Evolutionary conservation across 1,140 invertebrate species (phyloP).

Genomic region (Aphelinus certus): DNA sequence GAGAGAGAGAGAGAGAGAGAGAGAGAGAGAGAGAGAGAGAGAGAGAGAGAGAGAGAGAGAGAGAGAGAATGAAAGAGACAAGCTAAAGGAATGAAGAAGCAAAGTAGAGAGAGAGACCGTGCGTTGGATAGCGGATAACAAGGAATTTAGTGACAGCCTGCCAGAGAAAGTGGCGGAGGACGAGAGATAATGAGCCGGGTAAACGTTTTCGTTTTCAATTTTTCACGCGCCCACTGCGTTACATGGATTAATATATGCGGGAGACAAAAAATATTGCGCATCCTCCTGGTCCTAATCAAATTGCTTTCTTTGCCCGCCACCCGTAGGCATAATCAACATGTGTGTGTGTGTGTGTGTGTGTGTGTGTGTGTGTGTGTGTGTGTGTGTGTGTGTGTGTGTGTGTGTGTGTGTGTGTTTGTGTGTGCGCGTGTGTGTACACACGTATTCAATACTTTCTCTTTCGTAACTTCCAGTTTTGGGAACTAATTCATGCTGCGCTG

Average conservation of each 20-base stretch:
- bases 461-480: too few relatives aligned
- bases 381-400: too few relatives aligned
- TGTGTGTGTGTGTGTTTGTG: too few relatives aligned
- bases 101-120: not conserved
- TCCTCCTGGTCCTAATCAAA: too few relatives aligned
- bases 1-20: not conserved
- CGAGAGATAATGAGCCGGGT: not conserved
- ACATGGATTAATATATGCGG: not conserved
- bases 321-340: too few relatives aligned
- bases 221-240: not conserved
- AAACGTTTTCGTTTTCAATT: not conserved
- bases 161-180: not conserved
- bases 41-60: not conserved
- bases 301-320: too few relatives aligned
- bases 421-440: too few relatives aligned
- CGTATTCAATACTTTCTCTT: too few relatives aligned
- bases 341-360: too few relatives aligned
- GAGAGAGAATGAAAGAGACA: not conserved
- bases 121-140: not conserved
- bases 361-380: too few relatives aligned
- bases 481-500: too few relatives aligned
- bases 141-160: slow-evolving; percentile 1
- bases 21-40: not conserved
- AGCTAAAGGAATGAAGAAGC: not conserved
- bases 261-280: too few relatives aligned